Evolutionary conservation across 2,888 invertebrate species (phyloP), one percentile per base, ranked within the genome.

Genomic region (Heteromurus nitidus): DNA sequence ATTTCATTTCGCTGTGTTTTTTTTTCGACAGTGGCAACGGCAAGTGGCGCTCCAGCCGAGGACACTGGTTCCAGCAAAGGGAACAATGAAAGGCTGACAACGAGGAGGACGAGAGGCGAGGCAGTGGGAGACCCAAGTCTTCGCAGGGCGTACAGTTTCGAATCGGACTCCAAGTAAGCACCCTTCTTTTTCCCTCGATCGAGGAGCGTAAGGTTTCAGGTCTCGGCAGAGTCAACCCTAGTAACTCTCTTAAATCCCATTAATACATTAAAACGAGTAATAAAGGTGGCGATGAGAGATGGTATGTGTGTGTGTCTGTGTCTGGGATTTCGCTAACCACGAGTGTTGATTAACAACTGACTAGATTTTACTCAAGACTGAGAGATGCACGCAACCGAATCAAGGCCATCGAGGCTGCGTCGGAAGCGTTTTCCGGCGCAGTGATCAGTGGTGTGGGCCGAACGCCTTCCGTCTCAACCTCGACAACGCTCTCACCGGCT

Each of bases 131-230:
- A 94, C 89, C 93, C 94, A 84, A 92, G 94, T 85, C 91, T 96
- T 82, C 92, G 95, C 89, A 92, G 95, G 89, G 94, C 95, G 60
- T 95, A 95, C 89, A 96, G 95, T 90, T 95, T 95, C 89, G 95
- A 95, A 90, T 94, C 94, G 88, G 95, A 96, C 89, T 94, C 95
- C 91, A 94, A 94, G 96, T 96, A 91, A 93, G 95, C 94, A 83
- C 11, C 24, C 2, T 44, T n/a, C 28, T 62, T 62, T 1, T 5
- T 30, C 26, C 2, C n/a, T n/a, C n/a, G n/a, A n/a, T n/a, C n/a
- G n/a, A n/a, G n/a, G n/a, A n/a, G n/a, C n/a, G n/a, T n/a, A n/a
- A n/a, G n/a, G n/a, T n/a, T n/a, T n/a, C n/a, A n/a, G n/a, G n/a
- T n/a, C n/a, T n/a, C n/a, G n/a, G n/a, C n/a, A n/a, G n/a, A n/a